These are phyloP conservation scores for Momotus momota DNA, from an alignment of 2,797 vertebrate species.

Conservation along the genomic window DNA sequence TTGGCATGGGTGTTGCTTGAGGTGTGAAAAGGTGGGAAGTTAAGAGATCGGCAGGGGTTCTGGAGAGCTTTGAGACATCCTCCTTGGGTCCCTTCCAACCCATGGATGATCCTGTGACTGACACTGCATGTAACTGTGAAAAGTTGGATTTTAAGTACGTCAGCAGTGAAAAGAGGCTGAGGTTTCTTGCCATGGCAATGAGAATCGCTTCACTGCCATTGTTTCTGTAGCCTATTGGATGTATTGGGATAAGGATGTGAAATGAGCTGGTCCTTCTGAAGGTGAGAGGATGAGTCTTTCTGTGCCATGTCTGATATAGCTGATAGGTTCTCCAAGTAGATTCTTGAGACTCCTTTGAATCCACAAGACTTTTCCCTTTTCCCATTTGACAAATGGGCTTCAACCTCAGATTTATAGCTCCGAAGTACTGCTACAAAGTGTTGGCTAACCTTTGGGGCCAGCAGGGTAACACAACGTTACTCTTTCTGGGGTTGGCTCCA, in stretches of 20 bases:
- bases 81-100: background rate
- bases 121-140: rapidly evolving
- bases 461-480: rapidly evolving
- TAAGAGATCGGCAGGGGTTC: rapidly evolving
- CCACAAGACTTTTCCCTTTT: background rate
- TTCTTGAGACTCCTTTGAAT: background rate
- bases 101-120: background rate
- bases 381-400: background rate
- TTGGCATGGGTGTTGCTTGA: background rate
- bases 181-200: background rate
- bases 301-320: background rate
- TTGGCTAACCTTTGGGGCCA: background rate
- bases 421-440: background rate
- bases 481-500: background rate
- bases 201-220: rapidly evolving
- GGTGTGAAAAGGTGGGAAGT: background rate
- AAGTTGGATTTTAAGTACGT: background rate
- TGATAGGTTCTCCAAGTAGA: background rate
- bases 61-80: background rate
- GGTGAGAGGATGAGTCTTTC: background rate
- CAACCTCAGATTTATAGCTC: background rate
- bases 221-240: background rate
- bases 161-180: background rate
- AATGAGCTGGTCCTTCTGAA: background rate
- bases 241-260: background rate